phyloP scores from a whole-genome alignment of 1,140 invertebrate species.

The Diabrotica undecimpunctata region DNA sequence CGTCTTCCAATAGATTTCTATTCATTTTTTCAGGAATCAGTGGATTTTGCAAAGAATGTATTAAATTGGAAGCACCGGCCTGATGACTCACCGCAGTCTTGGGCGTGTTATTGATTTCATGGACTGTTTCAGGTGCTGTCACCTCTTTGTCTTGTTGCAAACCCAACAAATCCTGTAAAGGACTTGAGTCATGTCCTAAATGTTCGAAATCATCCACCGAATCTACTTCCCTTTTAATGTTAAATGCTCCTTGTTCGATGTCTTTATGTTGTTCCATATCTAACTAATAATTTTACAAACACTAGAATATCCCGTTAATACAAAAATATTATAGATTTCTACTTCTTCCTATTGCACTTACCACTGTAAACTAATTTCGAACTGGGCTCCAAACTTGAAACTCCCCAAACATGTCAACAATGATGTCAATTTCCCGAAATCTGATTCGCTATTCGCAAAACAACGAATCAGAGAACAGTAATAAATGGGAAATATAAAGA shows the following conservation, averaged over 20 bases:
- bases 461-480: background rate
- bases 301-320: background rate
- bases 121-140: slow-evolving; percentile 28
- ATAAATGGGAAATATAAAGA: background rate
- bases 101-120: slow-evolving; percentile 38
- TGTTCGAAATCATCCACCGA: slow-evolving; percentile 71
- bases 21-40: slow-evolving; percentile 33
- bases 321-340: background rate
- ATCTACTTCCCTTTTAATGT: slow-evolving; percentile 58
- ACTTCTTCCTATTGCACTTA: background rate
- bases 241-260: slow-evolving; percentile 20
- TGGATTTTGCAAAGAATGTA: slow-evolving; percentile 22
- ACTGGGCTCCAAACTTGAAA: background rate
- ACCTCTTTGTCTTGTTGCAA: slow-evolving; percentile 23
- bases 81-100: slow-evolving; percentile 28
- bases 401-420: background rate
- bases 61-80: slow-evolving; percentile 25
- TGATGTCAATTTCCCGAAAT: background rate
- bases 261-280: slow-evolving; percentile 3
- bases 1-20: slow-evolving; percentile 37
- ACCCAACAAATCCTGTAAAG: slow-evolving; percentile 28
- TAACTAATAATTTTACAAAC: background rate
- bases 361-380: background rate
- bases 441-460: background rate
- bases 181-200: slow-evolving; percentile 53